Evolutionary conservation across 2,888 invertebrate species (phyloP).

Genomic region (Drymonia ruficornis): DNA sequence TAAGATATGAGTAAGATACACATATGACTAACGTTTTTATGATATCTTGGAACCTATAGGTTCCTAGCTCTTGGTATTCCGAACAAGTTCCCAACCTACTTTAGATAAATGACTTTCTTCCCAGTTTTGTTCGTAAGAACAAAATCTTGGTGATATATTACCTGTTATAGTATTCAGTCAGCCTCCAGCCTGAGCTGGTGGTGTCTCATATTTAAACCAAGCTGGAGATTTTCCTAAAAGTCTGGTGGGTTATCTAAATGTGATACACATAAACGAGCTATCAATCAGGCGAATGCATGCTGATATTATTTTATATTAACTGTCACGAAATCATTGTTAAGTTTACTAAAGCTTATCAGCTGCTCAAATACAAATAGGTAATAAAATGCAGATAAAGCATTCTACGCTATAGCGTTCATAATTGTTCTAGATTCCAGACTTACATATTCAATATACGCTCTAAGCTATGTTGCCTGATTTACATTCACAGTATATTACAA

Average conservation of each 20-base stretch:
- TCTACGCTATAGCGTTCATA: no score
- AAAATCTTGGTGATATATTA: slow-evolving; percentile 25
- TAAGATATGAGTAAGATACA: no score
- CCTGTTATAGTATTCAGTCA: slow-evolving; percentile 26
- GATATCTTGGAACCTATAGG: not conserved
- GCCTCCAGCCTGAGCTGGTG: slow-evolving; percentile 15
- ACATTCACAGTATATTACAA: no score
- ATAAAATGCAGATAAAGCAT: no score
- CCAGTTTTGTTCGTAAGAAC: slow-evolving; percentile 23
- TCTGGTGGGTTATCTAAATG: slow-evolving; percentile 25
- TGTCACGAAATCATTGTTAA: no score
- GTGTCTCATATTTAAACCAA: slow-evolving; percentile 20
- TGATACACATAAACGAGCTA: slow-evolving; percentile 42
- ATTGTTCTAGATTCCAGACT: no score
- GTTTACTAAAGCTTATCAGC: no score
- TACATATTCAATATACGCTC: no score
- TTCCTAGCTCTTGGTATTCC: no score
- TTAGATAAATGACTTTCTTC: slow-evolving; percentile 22
- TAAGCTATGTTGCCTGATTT: no score
- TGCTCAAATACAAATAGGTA: no score
- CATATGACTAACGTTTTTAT: no score
- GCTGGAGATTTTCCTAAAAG: not conserved
- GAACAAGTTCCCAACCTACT: not conserved
- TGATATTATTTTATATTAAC: slow-evolving; percentile 22
- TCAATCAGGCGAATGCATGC: slow-evolving; percentile 45